A percentile compares a stretch with the other conserved stretches of the same genome.
These are phyloP conservation scores for Notodonta dromedarius DNA, from an alignment of 2,888 invertebrate genomes.

Conservation along the genomic window DNA sequence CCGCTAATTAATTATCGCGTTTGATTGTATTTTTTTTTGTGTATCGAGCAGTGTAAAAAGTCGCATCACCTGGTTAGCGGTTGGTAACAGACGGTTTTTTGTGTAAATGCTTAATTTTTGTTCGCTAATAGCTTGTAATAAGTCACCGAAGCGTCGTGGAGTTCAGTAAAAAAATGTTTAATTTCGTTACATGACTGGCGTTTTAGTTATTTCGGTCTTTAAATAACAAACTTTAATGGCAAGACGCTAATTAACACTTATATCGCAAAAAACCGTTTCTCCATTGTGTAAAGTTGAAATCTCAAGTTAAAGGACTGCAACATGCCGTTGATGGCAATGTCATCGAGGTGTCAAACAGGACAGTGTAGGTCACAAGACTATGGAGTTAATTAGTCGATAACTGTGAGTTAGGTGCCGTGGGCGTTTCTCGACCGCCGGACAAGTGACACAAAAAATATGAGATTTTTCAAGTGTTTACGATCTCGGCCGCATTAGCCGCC, in stretches of 20 bases:
- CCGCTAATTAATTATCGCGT: constrained; percentile 44
- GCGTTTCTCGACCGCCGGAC: constrained; percentile 11
- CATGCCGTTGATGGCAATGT: constrained; percentile 5
- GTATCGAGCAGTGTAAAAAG: constrained; percentile 21
- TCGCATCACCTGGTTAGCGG: constrained; percentile 31
- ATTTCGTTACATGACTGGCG: constrained; percentile 16
- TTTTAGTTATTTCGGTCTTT: background rate
- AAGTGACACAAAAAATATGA: constrained; percentile 30
- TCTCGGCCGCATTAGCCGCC: constrained; percentile 20
- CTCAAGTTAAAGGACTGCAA: background rate
- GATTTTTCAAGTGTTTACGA: constrained; percentile 27
- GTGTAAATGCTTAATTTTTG: constrained; percentile 26
- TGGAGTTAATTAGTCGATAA: constrained; percentile 25
- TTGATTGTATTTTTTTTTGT: constrained; percentile 34
- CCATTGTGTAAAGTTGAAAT: background rate
- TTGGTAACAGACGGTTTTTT: constrained; percentile 27
- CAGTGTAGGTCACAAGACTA: constrained; percentile 5
- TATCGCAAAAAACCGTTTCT: constrained; percentile 7
- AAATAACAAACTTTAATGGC: background rate
- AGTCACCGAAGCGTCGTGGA: constrained; percentile 20
- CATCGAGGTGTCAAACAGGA: constrained; percentile 8
- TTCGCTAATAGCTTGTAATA: constrained; percentile 31
- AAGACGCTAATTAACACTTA: background rate
- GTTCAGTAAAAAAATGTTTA: constrained; percentile 24
- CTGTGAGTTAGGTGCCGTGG: constrained; percentile 16